These are phyloP conservation scores for Buphagus erythrorhynchus DNA, from an alignment of 2,797 vertebrate genomes.

Conservation along the genomic window DNA sequence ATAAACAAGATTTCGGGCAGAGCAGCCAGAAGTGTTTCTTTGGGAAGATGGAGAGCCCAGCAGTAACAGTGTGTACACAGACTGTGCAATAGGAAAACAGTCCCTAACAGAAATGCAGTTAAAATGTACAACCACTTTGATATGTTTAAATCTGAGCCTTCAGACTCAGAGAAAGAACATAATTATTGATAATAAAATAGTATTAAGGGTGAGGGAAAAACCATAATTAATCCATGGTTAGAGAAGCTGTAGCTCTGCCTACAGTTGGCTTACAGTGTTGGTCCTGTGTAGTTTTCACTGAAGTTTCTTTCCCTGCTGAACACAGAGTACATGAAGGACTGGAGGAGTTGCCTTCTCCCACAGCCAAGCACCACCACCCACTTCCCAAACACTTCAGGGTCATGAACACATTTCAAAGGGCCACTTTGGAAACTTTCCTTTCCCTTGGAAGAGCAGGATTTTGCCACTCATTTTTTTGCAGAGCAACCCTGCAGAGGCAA, in stretches of 20 bases:
- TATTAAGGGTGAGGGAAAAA: neutral
- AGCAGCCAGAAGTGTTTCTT: neutral
- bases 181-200: neutral
- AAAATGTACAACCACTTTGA: neutral
- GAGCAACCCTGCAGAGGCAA: rapidly evolving
- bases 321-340: neutral
- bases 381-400: neutral
- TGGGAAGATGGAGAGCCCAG: neutral
- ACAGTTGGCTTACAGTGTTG: rapidly evolving
- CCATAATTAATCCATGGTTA: rapidly evolving
- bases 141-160: neutral
- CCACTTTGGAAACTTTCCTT: neutral
- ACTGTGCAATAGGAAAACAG: neutral
- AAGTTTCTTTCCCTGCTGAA: neutral
- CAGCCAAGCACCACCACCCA: neutral
- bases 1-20: neutral
- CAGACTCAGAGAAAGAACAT: neutral
- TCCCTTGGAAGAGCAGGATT: neutral
- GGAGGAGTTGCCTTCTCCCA: neutral
- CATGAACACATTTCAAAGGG: neutral
- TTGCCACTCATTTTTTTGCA: neutral
- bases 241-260: neutral
- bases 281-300: neutral
- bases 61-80: neutral
- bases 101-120: neutral